Evolutionary conservation across 1,140 invertebrate genomes (phyloP).

Genomic region (Zaprionus nigranus): DNA sequence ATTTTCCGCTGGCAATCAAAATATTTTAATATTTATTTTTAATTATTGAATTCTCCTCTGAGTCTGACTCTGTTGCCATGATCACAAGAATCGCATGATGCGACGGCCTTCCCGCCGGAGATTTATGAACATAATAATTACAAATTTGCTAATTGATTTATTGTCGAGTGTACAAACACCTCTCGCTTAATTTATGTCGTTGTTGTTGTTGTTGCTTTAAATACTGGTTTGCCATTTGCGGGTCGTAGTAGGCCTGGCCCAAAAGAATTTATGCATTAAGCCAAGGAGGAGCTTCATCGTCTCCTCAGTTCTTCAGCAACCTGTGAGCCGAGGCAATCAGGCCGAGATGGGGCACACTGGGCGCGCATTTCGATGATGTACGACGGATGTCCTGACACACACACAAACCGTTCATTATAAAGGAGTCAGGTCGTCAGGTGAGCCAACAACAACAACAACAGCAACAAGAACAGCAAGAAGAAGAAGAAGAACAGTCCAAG

Average conservation of each 20-base stretch:
- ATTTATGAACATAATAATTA: slow-evolving; percentile 84
- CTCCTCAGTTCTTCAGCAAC: slow-evolving; percentile 24
- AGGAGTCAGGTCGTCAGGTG: slow-evolving; percentile 77
- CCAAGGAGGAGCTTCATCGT: slow-evolving; percentile 43
- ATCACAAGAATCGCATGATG: not conserved
- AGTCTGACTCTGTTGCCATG: slow-evolving; percentile 30
- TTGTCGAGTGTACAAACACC: slow-evolving; percentile 81
- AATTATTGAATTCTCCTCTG: slow-evolving; percentile 43
- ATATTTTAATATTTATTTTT: too few relatives aligned
- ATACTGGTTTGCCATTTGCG: slow-evolving; percentile 53
- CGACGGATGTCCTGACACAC: slow-evolving; percentile 76
- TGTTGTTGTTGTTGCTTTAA: slow-evolving; percentile 53
- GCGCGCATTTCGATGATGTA: slow-evolving; percentile 73
- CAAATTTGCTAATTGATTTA: slow-evolving; percentile 84
- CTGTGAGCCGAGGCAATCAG: slow-evolving; percentile 77
- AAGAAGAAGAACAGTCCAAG: slow-evolving; percentile 26
- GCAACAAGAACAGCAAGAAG: slow-evolving; percentile 41
- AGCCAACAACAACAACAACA: slow-evolving; percentile 25
- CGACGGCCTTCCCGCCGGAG: slow-evolving; percentile 48
- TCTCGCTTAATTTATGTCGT: slow-evolving; percentile 77
- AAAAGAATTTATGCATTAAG: slow-evolving; percentile 69
- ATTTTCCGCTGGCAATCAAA: not conserved
- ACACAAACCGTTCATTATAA: slow-evolving; percentile 80
- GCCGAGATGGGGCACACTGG: slow-evolving; percentile 37
- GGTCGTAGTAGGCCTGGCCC: slow-evolving; percentile 42